Evolutionary conservation across 2,888 invertebrate species (phyloP).

Genomic region (Penaeus monodon): DNA sequence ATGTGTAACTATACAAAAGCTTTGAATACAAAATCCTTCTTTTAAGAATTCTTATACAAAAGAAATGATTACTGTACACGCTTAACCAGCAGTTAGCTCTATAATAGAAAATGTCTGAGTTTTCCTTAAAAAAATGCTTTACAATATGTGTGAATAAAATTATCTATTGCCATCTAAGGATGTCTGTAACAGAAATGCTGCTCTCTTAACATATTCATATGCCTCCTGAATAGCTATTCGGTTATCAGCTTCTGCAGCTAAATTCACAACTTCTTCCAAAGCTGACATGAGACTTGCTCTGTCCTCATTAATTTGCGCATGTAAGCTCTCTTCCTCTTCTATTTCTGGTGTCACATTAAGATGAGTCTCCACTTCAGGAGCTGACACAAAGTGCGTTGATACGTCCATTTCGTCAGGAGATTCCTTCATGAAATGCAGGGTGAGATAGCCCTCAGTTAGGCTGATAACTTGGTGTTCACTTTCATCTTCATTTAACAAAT

Average conservation of each 20-base stretch:
- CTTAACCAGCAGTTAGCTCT: too few species aligned
- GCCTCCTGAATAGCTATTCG: slow-evolving; percentile 15
- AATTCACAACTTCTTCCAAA: slow-evolving; percentile 14
- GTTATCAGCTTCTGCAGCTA: slow-evolving; percentile 3
- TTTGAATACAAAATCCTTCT: too few species aligned
- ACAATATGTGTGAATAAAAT: too few species aligned
- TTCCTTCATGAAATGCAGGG: slow-evolving; percentile 19
- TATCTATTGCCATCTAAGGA: slow-evolving; percentile 1
- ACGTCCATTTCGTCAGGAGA: not conserved
- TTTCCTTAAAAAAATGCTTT: too few species aligned
- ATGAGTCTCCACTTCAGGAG: slow-evolving; percentile 11
- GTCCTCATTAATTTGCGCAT: not conserved
- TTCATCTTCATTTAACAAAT: not conserved
- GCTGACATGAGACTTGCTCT: slow-evolving; percentile 12
- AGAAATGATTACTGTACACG: too few species aligned
- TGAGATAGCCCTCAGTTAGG: slow-evolving; percentile 14
- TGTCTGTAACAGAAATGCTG: slow-evolving; percentile 16
- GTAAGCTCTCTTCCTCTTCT: not conserved
- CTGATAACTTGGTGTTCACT: slow-evolving; percentile 13
- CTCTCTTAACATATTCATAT: slow-evolving; percentile 10
- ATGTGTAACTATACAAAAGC: too few species aligned
- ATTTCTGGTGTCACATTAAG: not conserved
- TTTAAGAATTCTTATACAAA: too few species aligned
- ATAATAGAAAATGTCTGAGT: too few species aligned
- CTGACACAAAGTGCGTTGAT: slow-evolving; percentile 15